Base-by-base conservation (phyloP, 2,797 vertebrate genomes). In the Perodicticus potto region DNA sequence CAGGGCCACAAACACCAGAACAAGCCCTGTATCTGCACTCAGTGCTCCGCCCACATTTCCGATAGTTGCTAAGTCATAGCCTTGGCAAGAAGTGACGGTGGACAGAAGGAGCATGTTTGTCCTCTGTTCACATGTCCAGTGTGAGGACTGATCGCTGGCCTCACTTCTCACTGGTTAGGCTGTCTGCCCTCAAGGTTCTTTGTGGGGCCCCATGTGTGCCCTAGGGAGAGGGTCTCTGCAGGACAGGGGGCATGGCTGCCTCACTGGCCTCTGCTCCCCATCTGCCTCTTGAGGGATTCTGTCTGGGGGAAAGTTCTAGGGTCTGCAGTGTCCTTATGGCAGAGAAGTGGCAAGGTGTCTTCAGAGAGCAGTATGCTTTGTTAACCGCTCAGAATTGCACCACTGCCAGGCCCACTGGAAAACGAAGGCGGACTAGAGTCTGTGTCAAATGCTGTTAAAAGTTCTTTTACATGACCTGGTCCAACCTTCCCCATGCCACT, bases 381-480 rank as follows among this genome's bases (percentile, higher is more conserved):
- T 57, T 40, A 4, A 80, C 9, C 0, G 32, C 3, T 65, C 17
- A 3, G 2, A 55, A 73, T 37, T 23, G 23, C 0, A 0, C 32
- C n/a, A 0, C 13, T 37, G 57, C 72, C 37, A 23, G 70, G 32
- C 27, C 25, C 13, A 0, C 6, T 82, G 81, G 84, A 70, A 89
- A 16, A 43, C 0, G 3, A 61, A 91, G 55, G 4, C 34, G 3
- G 13, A 3, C 2, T 55, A 53, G 14, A 53, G 11, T 91, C 37
- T 43, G 4, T 49, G 55, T 65, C 63, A 83, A 69, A 32, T 34
- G n/a, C 91, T 25, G 3, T 77, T 20, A 23, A 27, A 2, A 4
- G 19, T 25, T 20, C 57, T 61, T 49, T 29, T 80, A 34, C 49
- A 59, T 40, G 74, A 49, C 57, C 55, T 25, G 29, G 23, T 32